Evolutionary conservation across 2,797 vertebrate genomes (phyloP).

Genomic region (Acipenser transmontanus): DNA sequence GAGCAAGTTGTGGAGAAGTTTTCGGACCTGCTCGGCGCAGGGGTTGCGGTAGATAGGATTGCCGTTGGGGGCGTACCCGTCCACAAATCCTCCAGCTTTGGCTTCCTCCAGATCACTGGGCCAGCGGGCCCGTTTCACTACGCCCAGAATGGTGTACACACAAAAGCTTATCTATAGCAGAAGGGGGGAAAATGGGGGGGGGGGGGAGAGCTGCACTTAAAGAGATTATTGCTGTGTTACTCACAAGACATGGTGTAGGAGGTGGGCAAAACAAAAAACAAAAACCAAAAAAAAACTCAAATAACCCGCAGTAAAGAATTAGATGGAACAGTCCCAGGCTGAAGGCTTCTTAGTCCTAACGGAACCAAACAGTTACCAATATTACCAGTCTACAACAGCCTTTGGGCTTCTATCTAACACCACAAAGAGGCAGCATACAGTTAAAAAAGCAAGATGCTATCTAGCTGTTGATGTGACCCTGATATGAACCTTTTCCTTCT

Average conservation of each 20-base stretch:
- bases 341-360: no score
- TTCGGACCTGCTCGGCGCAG: slow-evolving; percentile 72
- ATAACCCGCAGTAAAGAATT: no score
- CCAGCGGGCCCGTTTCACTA: slow-evolving; percentile 85
- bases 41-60: slow-evolving; percentile 83
- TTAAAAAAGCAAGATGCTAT: no score
- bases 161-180: slow-evolving; percentile 79
- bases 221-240: neutral
- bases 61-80: slow-evolving; percentile 67
- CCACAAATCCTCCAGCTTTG: slow-evolving; percentile 81
- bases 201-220: slow-evolving; percentile 9
- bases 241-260: neutral
- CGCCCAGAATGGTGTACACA: slow-evolving; percentile 75
- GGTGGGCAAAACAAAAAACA: neutral
- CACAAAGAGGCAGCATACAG: no score
- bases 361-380: no score
- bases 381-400: no score
- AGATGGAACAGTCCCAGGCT: no score
- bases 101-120: slow-evolving; percentile 80
- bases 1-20: slow-evolving; percentile 84
- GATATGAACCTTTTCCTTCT: no score
- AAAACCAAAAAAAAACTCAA: no score
- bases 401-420: no score
- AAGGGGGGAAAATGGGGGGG: slow-evolving; percentile 16
- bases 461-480: no score